Evolutionary conservation across 2,113 vertebrate species (phyloP), one percentile per base, ranked within the genome.

Genomic region (Scomber japonicus): DNA sequence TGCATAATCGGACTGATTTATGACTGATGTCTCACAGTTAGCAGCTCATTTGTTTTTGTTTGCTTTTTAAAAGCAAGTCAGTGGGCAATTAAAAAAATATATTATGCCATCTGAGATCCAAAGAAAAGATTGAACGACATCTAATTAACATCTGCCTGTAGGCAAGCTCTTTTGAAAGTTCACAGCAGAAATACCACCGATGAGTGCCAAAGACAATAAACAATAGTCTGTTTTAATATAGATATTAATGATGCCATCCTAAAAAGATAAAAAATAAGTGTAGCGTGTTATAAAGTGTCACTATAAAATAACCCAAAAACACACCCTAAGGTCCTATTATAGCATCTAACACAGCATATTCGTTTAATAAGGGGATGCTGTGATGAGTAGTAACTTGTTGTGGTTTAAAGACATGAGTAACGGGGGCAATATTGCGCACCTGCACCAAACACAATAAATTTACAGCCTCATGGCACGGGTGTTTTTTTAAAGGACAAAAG

Each of bases 401-500:
- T 83, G 17, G 21, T 27, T 3, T 11, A 40, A 65, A 56, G 35
- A 27, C 12, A 35, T 92, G 80, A 88, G 68, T 75, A 85, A 85
- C 1, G 12, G 27, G 50, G 46, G 16, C 44, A 62, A 71, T 48
- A 72, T 4, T 45, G 64, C 69, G 80, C 88, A 92, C 91, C 89
- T 92, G 91, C 88, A 88, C 16, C 59, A 17, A 60, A 75, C 64
- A 80, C 64, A 67, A 75, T 71, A 13, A 11, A 27, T 31, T 8
- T 17, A 13, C 11, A 49, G 44, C 49, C 2, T 49, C 54, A 4
- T 56, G 1, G 30, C 67, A 40, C 17, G 15, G 13, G 30, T 50
- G 46, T 57, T 75, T 16, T 54, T 51, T 35, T 11, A 68, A 53
- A 45, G 35, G 64, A 88, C 81, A 89, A 88, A 87, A 84, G 84